These are phyloP conservation scores for Urechis unicinctus DNA, from an alignment of 2,888 invertebrate genomes.

Conservation along the genomic window DNA sequence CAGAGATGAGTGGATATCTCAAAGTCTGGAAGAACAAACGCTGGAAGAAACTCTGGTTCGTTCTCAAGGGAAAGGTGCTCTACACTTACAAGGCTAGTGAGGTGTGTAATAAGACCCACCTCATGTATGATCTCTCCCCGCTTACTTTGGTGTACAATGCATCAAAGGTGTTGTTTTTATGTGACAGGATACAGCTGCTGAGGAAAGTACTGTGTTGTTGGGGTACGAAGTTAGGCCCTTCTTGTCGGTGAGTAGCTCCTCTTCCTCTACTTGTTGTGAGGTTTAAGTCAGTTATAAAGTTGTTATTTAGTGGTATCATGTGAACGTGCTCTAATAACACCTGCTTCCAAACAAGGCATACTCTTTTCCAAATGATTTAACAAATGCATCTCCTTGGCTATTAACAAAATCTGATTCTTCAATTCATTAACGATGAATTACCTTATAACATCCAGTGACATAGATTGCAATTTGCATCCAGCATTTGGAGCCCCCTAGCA, in stretches of 20 bases:
- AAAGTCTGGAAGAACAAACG: conserved; percentile 41
- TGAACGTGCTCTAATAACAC: no score
- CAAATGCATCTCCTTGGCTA: no score
- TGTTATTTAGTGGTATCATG: no score
- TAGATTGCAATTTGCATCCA: no score
- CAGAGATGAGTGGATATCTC: conserved; percentile 57
- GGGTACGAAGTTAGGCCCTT: conserved; percentile 52
- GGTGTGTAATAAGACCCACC: conserved; percentile 28
- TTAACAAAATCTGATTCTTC: no score
- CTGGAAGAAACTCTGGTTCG: conserved; percentile 58
- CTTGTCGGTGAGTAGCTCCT: conserved; percentile 34
- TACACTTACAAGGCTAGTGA: conserved; percentile 54
- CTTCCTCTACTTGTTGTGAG: no score
- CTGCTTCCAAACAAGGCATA: no score
- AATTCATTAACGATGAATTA: no score
- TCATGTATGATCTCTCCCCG: not conserved
- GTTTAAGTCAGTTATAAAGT: no score
- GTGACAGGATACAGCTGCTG: conserved; percentile 54
- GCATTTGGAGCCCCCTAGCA: no score
- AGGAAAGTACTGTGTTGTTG: conserved; percentile 54
- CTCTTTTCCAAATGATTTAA: no score
- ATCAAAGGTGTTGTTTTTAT: conserved; percentile 3
- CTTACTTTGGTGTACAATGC: not conserved
- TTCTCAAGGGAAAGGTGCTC: conserved; percentile 55
- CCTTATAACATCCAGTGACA: no score